phyloP scores from a whole-genome alignment of 2,888 invertebrate genomes.

The Melitaea athalia region DNA sequence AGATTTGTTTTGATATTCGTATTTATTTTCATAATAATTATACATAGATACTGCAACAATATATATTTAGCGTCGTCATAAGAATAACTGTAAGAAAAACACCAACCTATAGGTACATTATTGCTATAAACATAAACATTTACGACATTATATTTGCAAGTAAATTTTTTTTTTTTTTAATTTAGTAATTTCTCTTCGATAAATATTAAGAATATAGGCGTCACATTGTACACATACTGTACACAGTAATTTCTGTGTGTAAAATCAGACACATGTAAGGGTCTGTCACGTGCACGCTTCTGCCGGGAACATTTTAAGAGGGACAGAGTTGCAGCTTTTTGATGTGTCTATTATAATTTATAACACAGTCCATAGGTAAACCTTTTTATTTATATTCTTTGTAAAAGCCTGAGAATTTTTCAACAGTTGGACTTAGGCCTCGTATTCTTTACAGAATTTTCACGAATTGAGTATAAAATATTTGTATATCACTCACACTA shows the following conservation, averaged over 20 bases:
- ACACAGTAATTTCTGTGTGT: neutral
- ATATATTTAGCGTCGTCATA: too few species aligned
- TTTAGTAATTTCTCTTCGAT: too few species aligned
- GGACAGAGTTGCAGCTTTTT: constrained; percentile 37
- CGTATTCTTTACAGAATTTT: neutral
- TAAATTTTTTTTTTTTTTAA: too few species aligned
- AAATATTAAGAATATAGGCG: neutral
- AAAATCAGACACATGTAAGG: constrained; percentile 8
- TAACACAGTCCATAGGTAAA: constrained; percentile 24
- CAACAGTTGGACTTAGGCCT: neutral
- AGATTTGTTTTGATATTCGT: too few species aligned
- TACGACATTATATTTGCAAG: too few species aligned
- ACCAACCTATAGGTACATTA: too few species aligned
- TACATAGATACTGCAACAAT: too few species aligned
- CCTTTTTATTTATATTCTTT: too few species aligned
- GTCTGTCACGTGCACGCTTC: constrained; percentile 45
- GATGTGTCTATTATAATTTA: constrained; percentile 48
- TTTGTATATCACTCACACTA: neutral
- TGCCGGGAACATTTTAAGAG: constrained; percentile 33
- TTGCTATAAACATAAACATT: too few species aligned
- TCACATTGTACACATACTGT: neutral
- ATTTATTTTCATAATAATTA: too few species aligned
- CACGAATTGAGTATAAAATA: neutral
- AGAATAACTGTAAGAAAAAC: too few species aligned
- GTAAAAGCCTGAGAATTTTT: neutral